Evolutionary conservation across 2,797 vertebrate genomes (phyloP), one percentile per base, ranked within the genome.

Genomic region (Spheniscus humboldti): DNA sequence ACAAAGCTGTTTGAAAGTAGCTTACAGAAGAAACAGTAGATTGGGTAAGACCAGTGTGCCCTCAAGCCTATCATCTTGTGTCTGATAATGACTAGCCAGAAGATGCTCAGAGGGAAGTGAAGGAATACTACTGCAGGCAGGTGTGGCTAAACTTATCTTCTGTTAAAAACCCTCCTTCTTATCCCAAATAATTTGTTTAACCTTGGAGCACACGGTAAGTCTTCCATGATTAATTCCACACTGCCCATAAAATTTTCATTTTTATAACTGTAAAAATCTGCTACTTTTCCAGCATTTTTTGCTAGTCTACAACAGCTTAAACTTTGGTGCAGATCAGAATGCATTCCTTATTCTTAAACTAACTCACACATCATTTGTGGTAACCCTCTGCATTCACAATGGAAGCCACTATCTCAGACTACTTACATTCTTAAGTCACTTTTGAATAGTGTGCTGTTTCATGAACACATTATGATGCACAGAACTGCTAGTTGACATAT

Each of bases 401-500:
- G 28, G 68, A 74, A 90, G 31, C 27, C 63, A 33, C 68, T 31
- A 18, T 25, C 75, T 88, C n/a, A 50, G 33, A 39, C 47, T 23
- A 57, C 33, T 91, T 57, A 10, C 8, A 47, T 10, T 79, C 45
- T 78, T 72, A 64, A 91, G 67, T 39, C 30, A 57, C 31, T 60
- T 88, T 37, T 69, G 35, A 91, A 3, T 19, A 64, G 33, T 3
- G 12, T 60, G 33, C 33, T 72, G 22, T 63, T 72, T 68, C 55
- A 50, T 5, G 24, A 96, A 74, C 57, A 69, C 43, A 94, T 83
- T 87, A 82, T 77, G 59, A 53, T 27, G 52, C 37, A 77, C 7
- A 79, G 85, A 95, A 73, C 72, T 90, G 37, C 47, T 71, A 91
- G 73, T 9, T 97, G 86, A 94, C 78, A 68, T 92, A 84, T 74